Base-by-base conservation (phyloP, 1,140 invertebrate species). In the Nebria ingens region DNA sequence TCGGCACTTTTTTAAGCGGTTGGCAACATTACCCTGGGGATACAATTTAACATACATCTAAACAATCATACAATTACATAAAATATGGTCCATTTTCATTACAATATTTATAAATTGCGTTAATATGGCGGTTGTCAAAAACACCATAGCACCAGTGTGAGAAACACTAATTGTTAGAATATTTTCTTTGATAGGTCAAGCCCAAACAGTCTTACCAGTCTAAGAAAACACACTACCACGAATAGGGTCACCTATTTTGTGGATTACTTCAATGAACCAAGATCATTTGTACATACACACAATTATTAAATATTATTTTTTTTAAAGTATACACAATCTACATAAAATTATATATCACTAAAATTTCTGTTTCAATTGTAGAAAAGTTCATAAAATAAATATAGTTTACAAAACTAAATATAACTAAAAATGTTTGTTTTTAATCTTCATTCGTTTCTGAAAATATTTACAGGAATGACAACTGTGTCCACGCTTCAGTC, bases 1-100 rank as follows among this genome's bases (percentile, higher is more conserved):
- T 45, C 40, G 40, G 40, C 40, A 45, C 40, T 45, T 45, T 17
- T 17, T 4, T 45, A 45, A 45, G 40, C 40, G 40, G 40, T 45
- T 45, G 40, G 40, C 40, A 45, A 45, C 40, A 45, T 34, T 34
- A 45, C 40, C 40, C 40, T 45, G 40, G 40, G 40, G 40, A 45
- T 11, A 45, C 40, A 45, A 45, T 45, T 45, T 45, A 17, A 17
- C 40, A 45, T 11, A 4, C 40, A 45, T 45, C 17, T 17, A 45
- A 4, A 11, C 6, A 11, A 45, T 45, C 4, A 45, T 17, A 45
- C 40, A 4, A 9, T 12, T 4, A 45, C 40, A 45, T 17, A 45
- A 45, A 45, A 45, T 11, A 17, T 45, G 40, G 40, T 45, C 40
- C 40, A 45, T 11, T 45, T 4, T 34, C 25, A 6, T 34, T n/a